Percentiles rank a stretch among this genome's conserved stretches.
Evolutionary conservation across 2,888 invertebrate genomes (phyloP).

Genomic region (Miltochrista miniata): DNA sequence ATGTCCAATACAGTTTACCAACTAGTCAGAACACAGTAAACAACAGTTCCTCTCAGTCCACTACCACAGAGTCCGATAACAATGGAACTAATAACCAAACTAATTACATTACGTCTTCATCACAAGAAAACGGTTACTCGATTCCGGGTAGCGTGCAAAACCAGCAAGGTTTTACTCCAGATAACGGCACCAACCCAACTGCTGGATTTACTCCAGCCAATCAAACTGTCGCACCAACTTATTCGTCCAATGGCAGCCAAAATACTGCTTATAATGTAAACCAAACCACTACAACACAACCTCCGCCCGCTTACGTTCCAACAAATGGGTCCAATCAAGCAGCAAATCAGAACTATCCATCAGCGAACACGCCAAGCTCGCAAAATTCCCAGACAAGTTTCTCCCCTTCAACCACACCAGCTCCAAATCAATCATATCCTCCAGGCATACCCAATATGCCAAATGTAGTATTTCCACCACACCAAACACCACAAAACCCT

Average conservation of each 20-base stretch:
- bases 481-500: conserved; percentile 62
- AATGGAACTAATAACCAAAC: conserved; percentile 63
- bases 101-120: conserved; percentile 73
- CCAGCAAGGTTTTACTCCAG: conserved; percentile 59
- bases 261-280: conserved; percentile 50
- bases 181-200: conserved; percentile 55
- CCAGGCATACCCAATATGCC: conserved; percentile 61
- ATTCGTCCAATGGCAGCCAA: conserved; percentile 56
- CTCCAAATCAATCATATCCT: conserved; percentile 65
- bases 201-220: conserved; percentile 53
- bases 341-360: conserved; percentile 51
- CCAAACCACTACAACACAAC: conserved; percentile 58
- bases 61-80: conserved; percentile 56
- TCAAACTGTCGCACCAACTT: conserved; percentile 56
- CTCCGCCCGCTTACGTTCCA: conserved; percentile 58
- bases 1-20: conserved; percentile 65
- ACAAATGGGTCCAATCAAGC: conserved; percentile 59
- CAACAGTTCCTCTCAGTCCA: conserved; percentile 60
- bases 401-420: conserved; percentile 72
- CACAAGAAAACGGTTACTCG: conserved; percentile 66
- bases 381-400: conserved; percentile 64
- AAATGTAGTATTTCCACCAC: conserved; percentile 62
- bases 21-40: conserved; percentile 53
- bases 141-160: conserved; percentile 54
- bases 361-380: conserved; percentile 51